phyloP scores from a whole-genome alignment of 1,140 invertebrate genomes.

The Mercenaria mercenaria region DNA sequence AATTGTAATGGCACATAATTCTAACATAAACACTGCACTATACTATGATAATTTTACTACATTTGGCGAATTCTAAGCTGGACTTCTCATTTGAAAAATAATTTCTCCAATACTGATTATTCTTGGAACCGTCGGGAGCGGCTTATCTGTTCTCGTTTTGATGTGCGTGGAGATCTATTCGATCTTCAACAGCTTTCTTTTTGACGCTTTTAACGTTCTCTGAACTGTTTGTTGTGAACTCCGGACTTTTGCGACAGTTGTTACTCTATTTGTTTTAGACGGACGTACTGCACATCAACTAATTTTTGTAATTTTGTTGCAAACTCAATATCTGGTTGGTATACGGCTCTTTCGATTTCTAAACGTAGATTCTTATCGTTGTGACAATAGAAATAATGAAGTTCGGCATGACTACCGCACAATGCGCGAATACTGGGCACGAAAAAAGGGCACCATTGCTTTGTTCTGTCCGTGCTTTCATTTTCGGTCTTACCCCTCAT shows the following conservation, averaged over 20 bases:
- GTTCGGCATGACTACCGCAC: slow-evolving; percentile 73
- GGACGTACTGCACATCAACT: slow-evolving; percentile 64
- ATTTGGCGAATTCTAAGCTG: slow-evolving; percentile 4
- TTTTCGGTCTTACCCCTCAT: slow-evolving; percentile 72
- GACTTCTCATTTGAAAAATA: slow-evolving; percentile 51
- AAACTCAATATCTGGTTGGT: slow-evolving; percentile 72
- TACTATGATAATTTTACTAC: slow-evolving; percentile 11
- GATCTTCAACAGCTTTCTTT: slow-evolving; percentile 61
- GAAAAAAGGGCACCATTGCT: slow-evolving; percentile 34
- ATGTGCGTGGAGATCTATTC: slow-evolving; percentile 55
- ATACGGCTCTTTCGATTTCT: slow-evolving; percentile 72
- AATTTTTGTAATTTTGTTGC: slow-evolving; percentile 63
- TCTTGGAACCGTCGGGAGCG: slow-evolving; percentile 73
- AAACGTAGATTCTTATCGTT: slow-evolving; percentile 77
- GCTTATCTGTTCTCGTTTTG: slow-evolving; percentile 69
- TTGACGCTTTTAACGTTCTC: slow-evolving; percentile 68
- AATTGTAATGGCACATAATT: too few species aligned
- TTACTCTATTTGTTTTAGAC: slow-evolving; percentile 59
- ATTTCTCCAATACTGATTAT: slow-evolving; percentile 69
- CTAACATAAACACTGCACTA: too few species aligned
- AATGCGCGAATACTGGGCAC: slow-evolving; percentile 68
- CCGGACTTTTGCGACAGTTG: slow-evolving; percentile 75
- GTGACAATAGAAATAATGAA: slow-evolving; percentile 77
- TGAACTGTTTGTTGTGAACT: slow-evolving; percentile 72
- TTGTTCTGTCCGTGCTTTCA: slow-evolving; percentile 47